Evolutionary conservation across 1,140 invertebrate species (phyloP).

Genomic region (Drosophila orena): DNA sequence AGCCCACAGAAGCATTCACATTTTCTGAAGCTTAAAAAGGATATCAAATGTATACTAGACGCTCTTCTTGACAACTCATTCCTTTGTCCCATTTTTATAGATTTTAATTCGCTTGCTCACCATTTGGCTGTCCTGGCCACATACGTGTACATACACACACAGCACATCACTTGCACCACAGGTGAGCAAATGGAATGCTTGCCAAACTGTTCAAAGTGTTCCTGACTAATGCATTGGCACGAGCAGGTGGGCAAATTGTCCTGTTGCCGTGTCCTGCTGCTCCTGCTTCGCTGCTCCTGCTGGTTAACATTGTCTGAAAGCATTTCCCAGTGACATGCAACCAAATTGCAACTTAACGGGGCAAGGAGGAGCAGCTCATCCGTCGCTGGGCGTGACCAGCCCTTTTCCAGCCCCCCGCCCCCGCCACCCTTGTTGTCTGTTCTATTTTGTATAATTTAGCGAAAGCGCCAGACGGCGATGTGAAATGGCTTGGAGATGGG

Average conservation of each 20-base stretch:
- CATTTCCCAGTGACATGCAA: slow-evolving; percentile 78
- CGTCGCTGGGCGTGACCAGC: slow-evolving; percentile 27
- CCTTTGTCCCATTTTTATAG: too few species aligned
- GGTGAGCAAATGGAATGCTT: slow-evolving; percentile 9
- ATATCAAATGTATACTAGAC: too few species aligned
- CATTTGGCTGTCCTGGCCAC: background rate
- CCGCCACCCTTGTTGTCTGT: slow-evolving; percentile 29
- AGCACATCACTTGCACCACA: background rate
- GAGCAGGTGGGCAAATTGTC: slow-evolving; percentile 23
- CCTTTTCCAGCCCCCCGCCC: background rate
- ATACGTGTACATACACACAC: too few species aligned
- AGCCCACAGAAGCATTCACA: too few species aligned
- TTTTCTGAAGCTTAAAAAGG: too few species aligned
- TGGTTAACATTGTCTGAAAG: slow-evolving; percentile 73
- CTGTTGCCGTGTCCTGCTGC: slow-evolving; percentile 14
- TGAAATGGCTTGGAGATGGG: background rate
- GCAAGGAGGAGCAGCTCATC: slow-evolving; percentile 35
- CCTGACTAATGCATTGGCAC: slow-evolving; percentile 33
- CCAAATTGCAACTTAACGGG: slow-evolving; percentile 78
- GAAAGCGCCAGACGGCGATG: slow-evolving; percentile 55
- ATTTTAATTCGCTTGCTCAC: background rate
- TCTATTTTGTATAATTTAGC: slow-evolving; percentile 76
- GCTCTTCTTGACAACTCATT: too few species aligned
- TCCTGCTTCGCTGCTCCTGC: slow-evolving; percentile 12
- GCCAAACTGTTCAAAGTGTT: slow-evolving; percentile 12